Base-by-base conservation (phyloP, 2,888 invertebrate genomes). In the Spilosoma lubricipeda region DNA sequence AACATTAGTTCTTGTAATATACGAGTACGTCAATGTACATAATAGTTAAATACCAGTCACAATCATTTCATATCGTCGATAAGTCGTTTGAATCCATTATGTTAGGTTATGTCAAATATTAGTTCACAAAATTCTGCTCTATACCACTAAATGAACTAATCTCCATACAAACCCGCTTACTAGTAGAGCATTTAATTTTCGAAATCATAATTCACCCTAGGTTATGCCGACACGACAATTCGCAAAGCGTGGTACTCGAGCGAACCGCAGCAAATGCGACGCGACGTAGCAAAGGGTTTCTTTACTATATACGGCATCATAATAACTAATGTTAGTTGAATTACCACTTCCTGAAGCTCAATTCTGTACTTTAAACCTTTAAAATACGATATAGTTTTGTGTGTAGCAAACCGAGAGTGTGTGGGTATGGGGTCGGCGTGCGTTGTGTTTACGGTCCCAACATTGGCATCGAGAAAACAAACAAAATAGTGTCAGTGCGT, bases 281-380 rank as follows among this genome's bases (percentile, higher is more conserved):
- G 82, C 83, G 82, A 88, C 81, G 80, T 81, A 81, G 82, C 83
- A 82, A 83, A 82, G 84, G 84, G 83, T 84, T 85, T 87, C 87
- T 86, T 87, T 86, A 77, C 87, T 82, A 82, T 82, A 78, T 83
- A 86, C 80, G 77, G 75, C 78, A 73, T 79, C 72, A 83, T 82
- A 80, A 86, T 86, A 82, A 84, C 83, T 83, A 83, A 82, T 83
- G 73, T 71, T 80, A 76, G 73, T 73, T 71, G 75, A 77, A 82
- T 83, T 77, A 78, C 77, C 68, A 65, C 36, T 68, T 67, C 33
- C 42, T 11, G 71, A 71, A 52, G 71, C 71, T 48, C 77, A 20
- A 82, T 78, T 79, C 52, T 77, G 42, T 71, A 77, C 83, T 77
- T 73, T 82, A 82, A n/a, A 5, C 8, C 8, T 18, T 20, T 66